Base-by-base conservation (phyloP, 2,888 invertebrate genomes). In the Orthosia cruda region DNA sequence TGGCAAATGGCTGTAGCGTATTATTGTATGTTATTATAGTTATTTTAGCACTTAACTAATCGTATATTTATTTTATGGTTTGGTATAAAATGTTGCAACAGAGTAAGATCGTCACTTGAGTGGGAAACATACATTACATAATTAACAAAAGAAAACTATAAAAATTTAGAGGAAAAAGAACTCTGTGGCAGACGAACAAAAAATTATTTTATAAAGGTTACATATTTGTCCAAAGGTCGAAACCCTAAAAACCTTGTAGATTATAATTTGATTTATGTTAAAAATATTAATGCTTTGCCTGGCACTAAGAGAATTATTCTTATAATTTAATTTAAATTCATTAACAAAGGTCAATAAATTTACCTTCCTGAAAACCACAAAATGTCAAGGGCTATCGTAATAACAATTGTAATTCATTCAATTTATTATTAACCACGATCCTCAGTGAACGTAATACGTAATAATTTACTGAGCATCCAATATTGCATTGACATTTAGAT, bases 401-500 rank as follows among this genome's bases (percentile, higher is more conserved):
- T 49, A 67, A 61, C 59, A 76, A 80, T 62, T 67, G 74, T 71
- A 74, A 74, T 69, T 67, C 47, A 69, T 82, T 83, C 76, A 80
- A 86, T 61, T 55, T 20, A 45, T 45, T 45, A 59, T 83, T 83
- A 80, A 71, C 85, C 74, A 74, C 73, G 58, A 62, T 76, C 59
- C 74, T 59, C 20, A 57, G 81, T 71, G 73, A 83, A 74, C 70
- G 86, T 64, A 55, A 73, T 80, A 74, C 54, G 67, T 74, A 54
- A 80, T 77, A 70, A 79, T 71, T 79, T 76, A 81, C 71, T n/a
- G 20, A 50, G 59, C 26, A 23, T 61, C 49, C 64, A 79, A 72
- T 85, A 75, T 72, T 75, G 45, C 71, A 66, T 61, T 85, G 86
- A 71, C 83, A 87, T 87, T 87, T 80, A 64, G 59, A 66, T 85